Base-by-base conservation (phyloP, 2,113 vertebrate species). In the Phrynosoma platyrhinos region DNA sequence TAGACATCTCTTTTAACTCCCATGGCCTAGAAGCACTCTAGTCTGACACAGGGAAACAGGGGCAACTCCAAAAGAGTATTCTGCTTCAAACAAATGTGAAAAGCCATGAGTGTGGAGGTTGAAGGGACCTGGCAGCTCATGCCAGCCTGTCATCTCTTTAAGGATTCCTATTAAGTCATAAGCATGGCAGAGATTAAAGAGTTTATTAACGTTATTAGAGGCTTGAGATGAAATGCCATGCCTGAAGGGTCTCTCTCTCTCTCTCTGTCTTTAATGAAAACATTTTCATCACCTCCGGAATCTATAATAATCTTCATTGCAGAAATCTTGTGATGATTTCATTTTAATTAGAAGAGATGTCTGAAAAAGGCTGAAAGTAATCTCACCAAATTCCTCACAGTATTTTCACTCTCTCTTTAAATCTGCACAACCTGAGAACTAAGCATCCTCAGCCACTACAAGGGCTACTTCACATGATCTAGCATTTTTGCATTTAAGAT, bases 181-280 rank as follows among this genome's bases (percentile, higher is more conserved):
- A 97, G 96, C 47, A 92, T 95, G 95, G 95, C 94, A 93, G 93
- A 96, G 96, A 97, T 97, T 97, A 97, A 97, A 96, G 96, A 95
- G 96, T 96, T 96, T 96, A 96, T 97, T 96, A 97, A 96, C 94
- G 94, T 96, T 96, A 97, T 96, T 96, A 96, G 95, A 95, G 94
- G 92, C 90, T 91, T 91, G 94, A 96, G 96, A 96, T 96, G 96
- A 96, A 97, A 97, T 96, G 93, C 92, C 92, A 86, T 96, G 97
- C 95, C 96, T 95, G 93, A 96, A 97, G 96, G 96, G 93, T 95
- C 95, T 95, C 62, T 95, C 91, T 94, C 62, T 95, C 91, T 94
- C 91, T 93, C 85, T 93, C 92, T 81, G 92, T 91, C 86, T 94
- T 96, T 97, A 96, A 96, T 96, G 96, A 97, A 97, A 97, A 96